Evolutionary conservation across 1,140 invertebrate species (phyloP).

Genomic region (Pemphigus obesinymphae): DNA sequence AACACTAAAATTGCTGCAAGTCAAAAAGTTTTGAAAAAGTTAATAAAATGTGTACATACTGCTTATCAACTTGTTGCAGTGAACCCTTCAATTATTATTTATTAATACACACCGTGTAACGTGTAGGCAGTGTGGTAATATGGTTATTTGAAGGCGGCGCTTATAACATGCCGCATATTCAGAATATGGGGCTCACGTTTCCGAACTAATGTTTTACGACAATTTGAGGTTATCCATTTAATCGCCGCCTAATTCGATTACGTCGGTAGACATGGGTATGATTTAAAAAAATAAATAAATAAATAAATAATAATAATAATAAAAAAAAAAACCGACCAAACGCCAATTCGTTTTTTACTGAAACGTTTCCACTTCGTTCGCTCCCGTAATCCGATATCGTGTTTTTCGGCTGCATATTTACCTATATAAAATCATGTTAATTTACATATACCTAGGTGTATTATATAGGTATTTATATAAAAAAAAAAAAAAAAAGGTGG

Average conservation of each 20-base stretch:
- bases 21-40: too few species aligned
- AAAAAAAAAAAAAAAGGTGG: constrained; percentile 6
- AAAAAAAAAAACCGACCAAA: not conserved
- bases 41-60: too few species aligned
- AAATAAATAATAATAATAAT: too few species aligned
- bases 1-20: too few species aligned
- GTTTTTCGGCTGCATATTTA: constrained; percentile 31
- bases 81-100: too few species aligned
- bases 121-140: too few species aligned
- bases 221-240: constrained; percentile 18
- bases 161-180: not conserved
- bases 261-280: not conserved
- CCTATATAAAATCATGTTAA: constrained; percentile 22
- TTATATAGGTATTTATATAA: too few species aligned
- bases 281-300: not conserved
- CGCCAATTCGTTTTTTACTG: constrained; percentile 4
- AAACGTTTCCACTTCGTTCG: constrained; percentile 14
- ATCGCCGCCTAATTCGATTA: constrained; percentile 30
- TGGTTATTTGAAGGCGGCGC: not conserved
- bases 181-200: not conserved
- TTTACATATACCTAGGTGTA: too few species aligned
- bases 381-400: constrained; percentile 32
- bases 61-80: too few species aligned
- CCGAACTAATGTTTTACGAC: constrained; percentile 16
- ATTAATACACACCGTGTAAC: too few species aligned